phyloP scores from a whole-genome alignment of 1,140 invertebrate genomes.

The Neotoxoptera formosana region DNA sequence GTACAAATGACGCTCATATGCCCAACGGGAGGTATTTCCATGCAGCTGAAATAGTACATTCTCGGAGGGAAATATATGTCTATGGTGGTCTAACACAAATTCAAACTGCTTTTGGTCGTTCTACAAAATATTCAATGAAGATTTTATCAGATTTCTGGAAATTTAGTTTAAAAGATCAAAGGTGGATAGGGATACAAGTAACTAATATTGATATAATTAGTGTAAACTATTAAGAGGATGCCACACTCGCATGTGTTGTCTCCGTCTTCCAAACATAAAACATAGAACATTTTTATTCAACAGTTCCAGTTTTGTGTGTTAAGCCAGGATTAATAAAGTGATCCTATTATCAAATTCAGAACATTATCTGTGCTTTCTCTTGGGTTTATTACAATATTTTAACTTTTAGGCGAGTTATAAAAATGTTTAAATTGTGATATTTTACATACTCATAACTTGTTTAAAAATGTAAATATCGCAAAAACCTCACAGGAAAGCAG shows the following conservation, averaged over 20 bases:
- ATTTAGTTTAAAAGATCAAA: constrained; percentile 85
- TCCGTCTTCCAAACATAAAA: too few species aligned
- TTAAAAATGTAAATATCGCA: too few species aligned
- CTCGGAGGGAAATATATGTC: constrained; percentile 85
- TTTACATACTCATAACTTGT: too few species aligned
- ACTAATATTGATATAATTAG: constrained; percentile 55
- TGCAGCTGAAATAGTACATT: constrained; percentile 84
- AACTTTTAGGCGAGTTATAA: too few species aligned
- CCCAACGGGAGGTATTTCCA: constrained; percentile 88
- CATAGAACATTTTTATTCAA: constrained; percentile 53
- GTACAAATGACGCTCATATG: constrained; percentile 83
- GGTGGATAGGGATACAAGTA: constrained; percentile 80
- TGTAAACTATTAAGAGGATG: too few species aligned
- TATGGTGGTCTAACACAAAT: constrained; percentile 84
- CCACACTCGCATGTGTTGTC: too few species aligned
- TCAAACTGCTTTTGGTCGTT: constrained; percentile 68
- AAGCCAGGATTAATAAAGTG: not conserved
- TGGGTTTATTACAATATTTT: too few species aligned
- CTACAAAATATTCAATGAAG: constrained; percentile 62
- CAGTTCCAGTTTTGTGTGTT: constrained; percentile 61
- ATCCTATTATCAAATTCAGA: too few species aligned
- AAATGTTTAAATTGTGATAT: too few species aligned
- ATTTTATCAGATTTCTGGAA: constrained; percentile 87
- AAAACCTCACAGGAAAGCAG: too few species aligned
- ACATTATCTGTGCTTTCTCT: too few species aligned